A percentile compares a stretch with the other conserved stretches of the same genome.
Evolutionary conservation across 2,797 vertebrate genomes (phyloP).

Genomic region (Tympanoctomys barrerae): DNA sequence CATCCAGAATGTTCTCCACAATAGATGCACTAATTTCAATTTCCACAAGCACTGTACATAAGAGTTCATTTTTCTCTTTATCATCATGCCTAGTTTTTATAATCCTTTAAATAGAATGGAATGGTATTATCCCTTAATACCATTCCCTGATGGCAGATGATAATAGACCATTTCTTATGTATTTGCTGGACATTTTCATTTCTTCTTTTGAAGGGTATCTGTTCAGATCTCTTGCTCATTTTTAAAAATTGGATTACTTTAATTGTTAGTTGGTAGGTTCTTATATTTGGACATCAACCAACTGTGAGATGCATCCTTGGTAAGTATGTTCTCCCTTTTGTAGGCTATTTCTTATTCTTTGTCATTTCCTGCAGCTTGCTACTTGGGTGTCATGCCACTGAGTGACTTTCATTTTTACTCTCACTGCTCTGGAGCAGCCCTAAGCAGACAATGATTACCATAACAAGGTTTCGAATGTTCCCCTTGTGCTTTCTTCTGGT

Average conservation of each 20-base stretch:
- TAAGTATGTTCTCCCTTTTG: not conserved
- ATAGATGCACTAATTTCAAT: not conserved
- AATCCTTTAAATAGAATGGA: not conserved
- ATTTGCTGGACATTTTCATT: not conserved
- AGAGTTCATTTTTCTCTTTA: not conserved
- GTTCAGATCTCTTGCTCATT: not conserved
- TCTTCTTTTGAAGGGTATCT: not conserved
- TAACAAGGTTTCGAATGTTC: not conserved
- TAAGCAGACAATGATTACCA: not conserved
- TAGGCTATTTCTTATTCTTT: not conserved
- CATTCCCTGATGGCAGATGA: not conserved
- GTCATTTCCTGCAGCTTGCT: too few species aligned
- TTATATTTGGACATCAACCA: not conserved
- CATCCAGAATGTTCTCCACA: not conserved
- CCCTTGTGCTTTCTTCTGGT: not conserved
- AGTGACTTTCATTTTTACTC: not conserved
- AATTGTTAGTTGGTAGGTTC: not conserved
- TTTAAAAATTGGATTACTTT: not conserved
- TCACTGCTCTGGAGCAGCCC: not conserved
- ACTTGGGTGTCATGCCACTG: not conserved
- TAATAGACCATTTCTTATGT: not conserved
- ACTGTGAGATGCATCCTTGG: not conserved
- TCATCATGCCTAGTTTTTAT: not conserved
- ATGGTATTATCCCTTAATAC: not conserved
- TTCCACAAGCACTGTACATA: not conserved